These are phyloP conservation scores for Ochlodes sylvanus DNA, from an alignment of 2,888 invertebrate species.

Conservation along the genomic window DNA sequence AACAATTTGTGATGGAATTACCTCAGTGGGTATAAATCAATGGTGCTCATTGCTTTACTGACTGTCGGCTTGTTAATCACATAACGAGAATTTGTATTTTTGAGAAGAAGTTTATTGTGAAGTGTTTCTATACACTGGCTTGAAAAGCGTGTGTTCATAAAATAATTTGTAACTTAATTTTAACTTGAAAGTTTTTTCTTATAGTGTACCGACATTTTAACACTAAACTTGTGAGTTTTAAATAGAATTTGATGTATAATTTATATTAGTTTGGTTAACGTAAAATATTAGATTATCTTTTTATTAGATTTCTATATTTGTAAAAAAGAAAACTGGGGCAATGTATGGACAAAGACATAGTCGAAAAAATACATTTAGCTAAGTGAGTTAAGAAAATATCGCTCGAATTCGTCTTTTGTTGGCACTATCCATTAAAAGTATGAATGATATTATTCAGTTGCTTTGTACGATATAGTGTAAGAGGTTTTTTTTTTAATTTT, in stretches of 20 bases:
- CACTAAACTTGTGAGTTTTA: not conserved
- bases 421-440: not conserved
- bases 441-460: not conserved
- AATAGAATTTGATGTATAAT: too few relatives aligned
- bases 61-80: slow-evolving; percentile 41
- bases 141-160: not conserved
- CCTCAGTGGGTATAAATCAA: slow-evolving; percentile 55
- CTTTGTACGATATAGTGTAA: not conserved
- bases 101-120: not conserved
- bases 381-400: slow-evolving; percentile 61
- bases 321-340: slow-evolving; percentile 82
- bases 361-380: slow-evolving; percentile 67
- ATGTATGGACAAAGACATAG: slow-evolving; percentile 85
- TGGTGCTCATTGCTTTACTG: slow-evolving; percentile 45
- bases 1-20: slow-evolving; percentile 15
- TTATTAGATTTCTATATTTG: too few relatives aligned
- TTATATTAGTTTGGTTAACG: too few relatives aligned
- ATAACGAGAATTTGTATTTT: slow-evolving; percentile 7
- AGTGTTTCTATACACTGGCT: not conserved
- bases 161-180: not conserved
- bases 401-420: not conserved
- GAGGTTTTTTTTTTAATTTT: not conserved
- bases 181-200: too few relatives aligned
- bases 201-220: not conserved
- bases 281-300: too few relatives aligned